Percentiles rank a stretch among this genome's conserved stretches.
These are phyloP conservation scores for Mythimna loreyi DNA, from an alignment of 2,888 invertebrate species.

Conservation along the genomic window DNA sequence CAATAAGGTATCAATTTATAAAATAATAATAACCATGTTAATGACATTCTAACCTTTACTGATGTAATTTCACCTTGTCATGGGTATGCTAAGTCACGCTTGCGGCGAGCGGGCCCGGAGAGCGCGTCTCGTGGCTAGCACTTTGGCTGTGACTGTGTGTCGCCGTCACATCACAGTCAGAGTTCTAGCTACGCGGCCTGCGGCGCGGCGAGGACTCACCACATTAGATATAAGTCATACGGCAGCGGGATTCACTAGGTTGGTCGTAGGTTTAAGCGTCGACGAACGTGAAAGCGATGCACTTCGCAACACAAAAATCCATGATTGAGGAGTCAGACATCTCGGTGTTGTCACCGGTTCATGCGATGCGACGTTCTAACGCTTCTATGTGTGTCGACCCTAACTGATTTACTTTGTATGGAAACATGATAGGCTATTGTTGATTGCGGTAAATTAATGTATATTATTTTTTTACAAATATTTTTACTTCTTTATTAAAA, in stretches of 20 bases:
- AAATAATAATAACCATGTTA: slow-evolving; percentile 19
- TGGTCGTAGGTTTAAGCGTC: slow-evolving; percentile 40
- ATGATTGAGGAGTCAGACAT: no score
- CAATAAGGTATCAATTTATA: slow-evolving; percentile 40
- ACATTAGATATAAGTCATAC: slow-evolving; percentile 56
- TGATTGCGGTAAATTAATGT: neutral
- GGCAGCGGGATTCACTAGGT: slow-evolving; percentile 53
- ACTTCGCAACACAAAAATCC: no score
- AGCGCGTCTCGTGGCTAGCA: slow-evolving; percentile 90
- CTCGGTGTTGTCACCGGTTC: neutral
- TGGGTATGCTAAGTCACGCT: slow-evolving; percentile 54
- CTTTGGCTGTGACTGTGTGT: slow-evolving; percentile 96
- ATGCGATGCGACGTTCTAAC: neutral
- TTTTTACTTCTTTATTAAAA: neutral
- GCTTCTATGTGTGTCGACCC: slow-evolving; percentile 25
- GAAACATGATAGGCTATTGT: slow-evolving; percentile 23
- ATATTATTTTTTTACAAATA: neutral
- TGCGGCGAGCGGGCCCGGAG: slow-evolving; percentile 42
- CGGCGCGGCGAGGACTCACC: slow-evolving; percentile 51
- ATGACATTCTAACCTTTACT: slow-evolving; percentile 27
- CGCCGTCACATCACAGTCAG: slow-evolving; percentile 97
- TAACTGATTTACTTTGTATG: slow-evolving; percentile 37
- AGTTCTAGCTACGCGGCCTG: slow-evolving; percentile 96
- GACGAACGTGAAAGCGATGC: neutral
- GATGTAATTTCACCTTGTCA: slow-evolving; percentile 34